Evolutionary conservation across 1,140 invertebrate species (phyloP).

Genomic region (Heliothis virescens): DNA sequence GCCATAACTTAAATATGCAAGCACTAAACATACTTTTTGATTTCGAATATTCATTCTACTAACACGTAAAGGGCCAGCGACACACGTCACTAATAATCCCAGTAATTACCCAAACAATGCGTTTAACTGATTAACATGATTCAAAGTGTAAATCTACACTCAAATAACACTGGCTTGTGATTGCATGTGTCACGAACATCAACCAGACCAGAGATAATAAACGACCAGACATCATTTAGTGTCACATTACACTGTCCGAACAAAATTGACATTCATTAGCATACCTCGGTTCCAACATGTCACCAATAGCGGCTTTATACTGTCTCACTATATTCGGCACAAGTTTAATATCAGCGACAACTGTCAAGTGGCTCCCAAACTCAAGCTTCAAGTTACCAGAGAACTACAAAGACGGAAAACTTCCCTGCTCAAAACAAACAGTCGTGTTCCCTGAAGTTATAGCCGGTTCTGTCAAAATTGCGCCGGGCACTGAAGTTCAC

Average conservation of each 20-base stretch:
- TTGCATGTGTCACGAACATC: conserved; percentile 57
- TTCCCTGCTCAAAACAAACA: conserved; percentile 76
- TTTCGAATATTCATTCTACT: background rate
- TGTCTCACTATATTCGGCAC: conserved; percentile 2
- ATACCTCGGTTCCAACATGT: conserved; percentile 40
- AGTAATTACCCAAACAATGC: conserved; percentile 17
- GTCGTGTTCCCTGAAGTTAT: conserved; percentile 73
- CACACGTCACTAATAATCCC: conserved; percentile 10
- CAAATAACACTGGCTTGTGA: conserved; percentile 42
- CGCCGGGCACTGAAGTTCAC: conserved; percentile 58
- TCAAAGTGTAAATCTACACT: conserved; percentile 32
- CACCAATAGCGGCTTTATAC: conserved; percentile 49
- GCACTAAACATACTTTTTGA: background rate
- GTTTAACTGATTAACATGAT: conserved; percentile 27
- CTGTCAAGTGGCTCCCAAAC: conserved; percentile 74
- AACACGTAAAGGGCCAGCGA: background rate
- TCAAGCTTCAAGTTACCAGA: conserved; percentile 71
- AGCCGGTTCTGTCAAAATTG: conserved; percentile 61
- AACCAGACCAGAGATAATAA: conserved; percentile 66
- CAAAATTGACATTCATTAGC: conserved; percentile 67
- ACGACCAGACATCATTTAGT: conserved; percentile 73
- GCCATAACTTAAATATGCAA: background rate
- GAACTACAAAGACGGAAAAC: conserved; percentile 71
- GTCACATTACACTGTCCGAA: conserved; percentile 71
- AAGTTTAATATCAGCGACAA: conserved; percentile 51